Conservation (phyloP, 2,888 invertebrate species). For the Tipula helvola region DNA sequence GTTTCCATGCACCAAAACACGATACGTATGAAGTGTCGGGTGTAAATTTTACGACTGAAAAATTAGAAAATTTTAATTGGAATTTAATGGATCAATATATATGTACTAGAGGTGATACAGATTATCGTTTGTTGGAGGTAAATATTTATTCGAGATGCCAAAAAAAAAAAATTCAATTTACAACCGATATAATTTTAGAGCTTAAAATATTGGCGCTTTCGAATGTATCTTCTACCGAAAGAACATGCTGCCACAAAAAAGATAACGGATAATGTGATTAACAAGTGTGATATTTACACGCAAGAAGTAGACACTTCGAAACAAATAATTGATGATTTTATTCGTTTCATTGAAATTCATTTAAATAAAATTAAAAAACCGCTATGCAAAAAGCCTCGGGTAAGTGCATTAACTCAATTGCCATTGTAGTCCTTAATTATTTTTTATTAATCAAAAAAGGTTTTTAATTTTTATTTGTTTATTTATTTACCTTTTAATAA, state of each 20-base stretch:
- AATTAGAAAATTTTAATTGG: conserved; percentile 94
- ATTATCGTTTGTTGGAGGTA: conserved; percentile 78
- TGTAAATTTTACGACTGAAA: conserved; percentile 89
- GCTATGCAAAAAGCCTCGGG: conserved; percentile 59
- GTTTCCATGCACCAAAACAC: conserved; percentile 85
- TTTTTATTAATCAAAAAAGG: conserved; percentile 8
- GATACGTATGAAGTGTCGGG: conserved; percentile 88
- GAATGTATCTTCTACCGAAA: conserved; percentile 76
- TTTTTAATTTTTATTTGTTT: not conserved
- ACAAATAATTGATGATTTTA: conserved; percentile 54
- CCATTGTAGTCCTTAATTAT: not conserved
- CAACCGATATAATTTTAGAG: conserved; percentile 41
- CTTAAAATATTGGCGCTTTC: conserved; percentile 82
- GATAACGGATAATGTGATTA: conserved; percentile 57
- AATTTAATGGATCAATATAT: conserved; percentile 96
- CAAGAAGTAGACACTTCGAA: conserved; percentile 38
- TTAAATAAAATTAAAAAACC: conserved; percentile 82
- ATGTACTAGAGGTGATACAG: conserved; percentile 85
- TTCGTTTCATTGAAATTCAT: conserved; percentile 72
- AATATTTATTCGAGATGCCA: conserved; percentile 16
- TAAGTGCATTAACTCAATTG: conserved; percentile 37
- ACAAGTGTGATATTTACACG: conserved; percentile 73
- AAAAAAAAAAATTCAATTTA: not conserved
- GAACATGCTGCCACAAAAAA: conserved; percentile 66
- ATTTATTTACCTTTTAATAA: not conserved